Evolutionary conservation across 1,140 invertebrate species (phyloP), one percentile per base, ranked within the genome.

Genomic region (Megalonaias nervosa): DNA sequence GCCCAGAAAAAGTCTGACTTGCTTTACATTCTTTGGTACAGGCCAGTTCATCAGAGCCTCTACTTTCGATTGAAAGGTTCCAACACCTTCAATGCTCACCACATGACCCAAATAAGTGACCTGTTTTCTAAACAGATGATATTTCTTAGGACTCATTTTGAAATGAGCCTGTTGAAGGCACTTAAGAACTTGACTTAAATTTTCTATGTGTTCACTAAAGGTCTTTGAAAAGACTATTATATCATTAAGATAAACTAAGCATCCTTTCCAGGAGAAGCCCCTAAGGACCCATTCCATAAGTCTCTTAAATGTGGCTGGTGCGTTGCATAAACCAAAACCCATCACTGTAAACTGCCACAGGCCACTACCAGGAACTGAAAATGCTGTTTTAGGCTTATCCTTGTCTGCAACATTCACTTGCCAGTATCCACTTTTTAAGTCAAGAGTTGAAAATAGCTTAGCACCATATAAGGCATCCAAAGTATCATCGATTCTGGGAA

Each of bases 81-180:
- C 31, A 26, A 71, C 31, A 16, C 61, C 75, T 58, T 77, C 69
- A 60, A 1, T 21, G 21, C 16, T 65, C 21, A 77, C 75, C 12
- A 21, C 59, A 67, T 38, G 57, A 59, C 60, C 60, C 1, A 71
- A 26, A 66, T 66, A 71, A 26, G 17, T 62, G 66, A 77, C 68
- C 13, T 9, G 17, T 11, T 15, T 57, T 38, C 56, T 60, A 26
- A 71, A 71, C 12, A 77, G 31, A n/a, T 65, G 9, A 65, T 13
- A 77, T 71, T 71, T 71, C 48, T 57, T 6, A 57, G 75, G 68
- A 58, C 71, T 71, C 15, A 77, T 31, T 66, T 71, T 77, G 1
- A 72, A 48, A 59, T 72, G 61, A 38, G 65, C 70, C 57, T 55
- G 17, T 56, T 56, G 26, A 5, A 71, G 19, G 19, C 74, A 23